Evolutionary conservation across 2,113 vertebrate genomes (phyloP).

Genomic region (Zapornia atra): DNA sequence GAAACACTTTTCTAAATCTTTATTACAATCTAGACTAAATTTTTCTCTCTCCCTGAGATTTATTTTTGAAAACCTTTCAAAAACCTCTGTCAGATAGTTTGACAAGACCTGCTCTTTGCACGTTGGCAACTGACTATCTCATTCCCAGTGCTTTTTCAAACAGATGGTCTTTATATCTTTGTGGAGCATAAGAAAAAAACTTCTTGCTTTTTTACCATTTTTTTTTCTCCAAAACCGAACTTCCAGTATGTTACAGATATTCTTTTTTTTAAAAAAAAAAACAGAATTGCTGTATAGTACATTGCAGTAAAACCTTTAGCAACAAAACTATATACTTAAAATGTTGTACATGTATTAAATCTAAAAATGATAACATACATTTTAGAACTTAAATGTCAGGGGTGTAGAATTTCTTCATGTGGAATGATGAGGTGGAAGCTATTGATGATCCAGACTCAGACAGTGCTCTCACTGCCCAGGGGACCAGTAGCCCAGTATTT

Average conservation of each 20-base stretch:
- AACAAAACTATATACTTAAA: background rate
- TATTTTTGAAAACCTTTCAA: background rate
- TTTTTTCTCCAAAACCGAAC: background rate
- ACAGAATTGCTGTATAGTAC: background rate
- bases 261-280: too few species aligned
- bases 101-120: background rate
- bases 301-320: background rate
- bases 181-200: background rate
- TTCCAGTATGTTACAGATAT: background rate
- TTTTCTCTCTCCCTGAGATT: background rate
- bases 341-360: rapidly evolving
- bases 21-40: background rate
- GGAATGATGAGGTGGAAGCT: background rate
- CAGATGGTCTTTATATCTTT: background rate
- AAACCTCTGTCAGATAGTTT: background rate
- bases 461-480: background rate
- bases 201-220: background rate
- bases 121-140: background rate
- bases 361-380: background rate
- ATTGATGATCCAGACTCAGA: background rate
- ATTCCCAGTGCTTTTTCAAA: background rate
- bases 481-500: rapidly evolving
- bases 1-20: background rate
- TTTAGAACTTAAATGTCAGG: background rate
- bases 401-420: background rate